A percentile compares a stretch with the other conserved stretches of the same genome.
These are phyloP conservation scores for Melipona quadrifasciata DNA, from an alignment of 1,140 invertebrate species.

Conservation along the genomic window DNA sequence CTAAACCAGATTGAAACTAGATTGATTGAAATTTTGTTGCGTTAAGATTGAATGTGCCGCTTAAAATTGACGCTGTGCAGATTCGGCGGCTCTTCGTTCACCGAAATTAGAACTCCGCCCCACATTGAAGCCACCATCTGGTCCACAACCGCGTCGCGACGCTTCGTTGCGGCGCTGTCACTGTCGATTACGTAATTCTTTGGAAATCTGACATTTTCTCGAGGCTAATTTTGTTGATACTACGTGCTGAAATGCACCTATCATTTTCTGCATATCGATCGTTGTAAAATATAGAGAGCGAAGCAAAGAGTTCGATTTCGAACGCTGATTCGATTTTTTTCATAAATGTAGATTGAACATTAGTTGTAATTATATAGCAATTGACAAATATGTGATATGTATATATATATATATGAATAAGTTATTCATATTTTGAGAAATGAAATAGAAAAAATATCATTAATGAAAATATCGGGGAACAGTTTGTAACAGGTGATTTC, in stretches of 20 bases:
- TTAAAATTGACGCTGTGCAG: constrained; percentile 29
- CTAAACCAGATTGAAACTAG: neutral
- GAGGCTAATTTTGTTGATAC: neutral
- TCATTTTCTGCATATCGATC: neutral
- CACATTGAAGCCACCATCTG: constrained; percentile 61
- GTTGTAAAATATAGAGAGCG: no score
- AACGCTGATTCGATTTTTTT: no score
- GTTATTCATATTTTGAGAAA: neutral
- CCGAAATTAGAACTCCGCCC: constrained; percentile 76
- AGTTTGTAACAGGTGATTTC: neutral
- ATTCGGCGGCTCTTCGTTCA: constrained; percentile 57
- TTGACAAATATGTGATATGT: neutral
- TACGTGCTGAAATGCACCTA: neutral
- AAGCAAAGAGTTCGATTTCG: no score
- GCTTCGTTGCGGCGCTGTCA: constrained; percentile 60
- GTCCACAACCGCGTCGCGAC: constrained; percentile 22
- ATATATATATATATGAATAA: neutral
- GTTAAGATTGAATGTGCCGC: constrained; percentile 36
- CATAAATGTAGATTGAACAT: no score
- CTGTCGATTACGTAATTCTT: constrained; percentile 63
- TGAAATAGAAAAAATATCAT: neutral
- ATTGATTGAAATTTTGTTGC: neutral
- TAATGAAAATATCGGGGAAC: neutral
- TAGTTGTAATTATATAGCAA: neutral
- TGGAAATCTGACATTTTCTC: constrained; percentile 53